These are phyloP conservation scores for Telmatochromis sp. DNA, from an alignment of 2,113 vertebrate genomes.

Conservation along the genomic window DNA sequence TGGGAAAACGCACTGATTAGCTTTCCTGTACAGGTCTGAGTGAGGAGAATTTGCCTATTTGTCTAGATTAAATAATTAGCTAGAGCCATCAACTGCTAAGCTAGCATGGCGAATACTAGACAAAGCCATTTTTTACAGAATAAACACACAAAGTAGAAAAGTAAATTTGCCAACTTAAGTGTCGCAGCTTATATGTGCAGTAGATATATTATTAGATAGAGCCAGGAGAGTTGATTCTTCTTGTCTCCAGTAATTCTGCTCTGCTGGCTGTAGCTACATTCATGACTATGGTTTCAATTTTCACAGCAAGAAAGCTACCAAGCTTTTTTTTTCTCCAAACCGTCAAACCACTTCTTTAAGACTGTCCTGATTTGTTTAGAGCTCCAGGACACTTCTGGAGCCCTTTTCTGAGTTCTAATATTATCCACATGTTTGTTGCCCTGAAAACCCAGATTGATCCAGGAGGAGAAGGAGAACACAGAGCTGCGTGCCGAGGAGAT, in stretches of 20 bases:
- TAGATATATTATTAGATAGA: background rate
- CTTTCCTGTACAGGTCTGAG: background rate
- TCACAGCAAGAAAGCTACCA: background rate
- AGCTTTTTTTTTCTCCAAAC: background rate
- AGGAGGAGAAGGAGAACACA: conserved; percentile 91
- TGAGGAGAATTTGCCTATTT: background rate
- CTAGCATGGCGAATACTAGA: background rate
- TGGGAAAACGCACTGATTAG: background rate
- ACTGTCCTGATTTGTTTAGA: background rate
- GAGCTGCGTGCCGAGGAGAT: conserved; percentile 87
- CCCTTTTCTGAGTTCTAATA: background rate
- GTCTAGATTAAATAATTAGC: background rate
- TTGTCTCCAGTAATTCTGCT: background rate
- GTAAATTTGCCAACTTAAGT: background rate
- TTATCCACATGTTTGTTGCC: background rate
- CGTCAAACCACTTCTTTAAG: background rate
- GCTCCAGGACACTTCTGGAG: background rate
- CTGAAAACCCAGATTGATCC: conserved; percentile 75
- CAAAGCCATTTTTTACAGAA: background rate
- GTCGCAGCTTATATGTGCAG: rapidly evolving
- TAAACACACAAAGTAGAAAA: background rate
- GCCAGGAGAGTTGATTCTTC: background rate
- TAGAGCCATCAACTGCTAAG: background rate
- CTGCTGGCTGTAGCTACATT: background rate
- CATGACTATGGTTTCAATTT: background rate